These are phyloP conservation scores for Tillus elongatus DNA, from an alignment of 2,888 invertebrate genomes.

Conservation along the genomic window DNA sequence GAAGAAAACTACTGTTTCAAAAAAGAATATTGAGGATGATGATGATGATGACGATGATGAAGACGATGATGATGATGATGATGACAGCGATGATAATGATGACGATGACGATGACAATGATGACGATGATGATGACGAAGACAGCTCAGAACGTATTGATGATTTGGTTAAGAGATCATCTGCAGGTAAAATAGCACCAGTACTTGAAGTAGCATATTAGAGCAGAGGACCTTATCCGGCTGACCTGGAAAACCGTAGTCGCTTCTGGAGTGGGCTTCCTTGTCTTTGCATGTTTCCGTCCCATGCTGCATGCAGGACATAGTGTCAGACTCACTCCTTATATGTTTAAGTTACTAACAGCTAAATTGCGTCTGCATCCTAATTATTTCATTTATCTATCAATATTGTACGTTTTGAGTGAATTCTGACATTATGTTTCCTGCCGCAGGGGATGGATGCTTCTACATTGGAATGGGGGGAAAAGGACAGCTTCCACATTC, in stretches of 20 bases:
- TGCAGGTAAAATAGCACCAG: slow-evolving; percentile 41
- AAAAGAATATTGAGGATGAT: slow-evolving; percentile 42
- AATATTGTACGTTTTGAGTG: slow-evolving; percentile 34
- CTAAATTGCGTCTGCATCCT: slow-evolving; percentile 26
- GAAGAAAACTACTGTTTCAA: slow-evolving; percentile 30
- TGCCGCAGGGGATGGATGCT: slow-evolving; percentile 94
- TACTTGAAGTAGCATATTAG: slow-evolving; percentile 16
- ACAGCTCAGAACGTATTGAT: slow-evolving; percentile 37
- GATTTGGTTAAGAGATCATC: slow-evolving; percentile 32
- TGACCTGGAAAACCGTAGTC: slow-evolving; percentile 25
- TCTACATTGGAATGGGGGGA: slow-evolving; percentile 92
- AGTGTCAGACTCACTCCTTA: slow-evolving; percentile 42
- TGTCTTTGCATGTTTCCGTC: slow-evolving; percentile 34
- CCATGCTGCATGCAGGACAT: slow-evolving; percentile 40
- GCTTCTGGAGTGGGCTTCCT: slow-evolving; percentile 36
- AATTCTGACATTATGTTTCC: slow-evolving; percentile 77
- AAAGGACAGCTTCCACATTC: slow-evolving; percentile 67
- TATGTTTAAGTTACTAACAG: slow-evolving; percentile 31
- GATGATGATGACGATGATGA: slow-evolving; percentile 46
- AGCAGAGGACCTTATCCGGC: slow-evolving; percentile 22
- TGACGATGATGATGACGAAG: slow-evolving; percentile 42
- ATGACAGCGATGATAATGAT: slow-evolving; percentile 45
- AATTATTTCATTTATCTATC: slow-evolving; percentile 28
- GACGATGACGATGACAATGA: slow-evolving; percentile 45
- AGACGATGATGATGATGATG: slow-evolving; percentile 41